Conservation (phyloP, 2,797 vertebrate genomes). For the Urocyon cinereoargenteus region DNA sequence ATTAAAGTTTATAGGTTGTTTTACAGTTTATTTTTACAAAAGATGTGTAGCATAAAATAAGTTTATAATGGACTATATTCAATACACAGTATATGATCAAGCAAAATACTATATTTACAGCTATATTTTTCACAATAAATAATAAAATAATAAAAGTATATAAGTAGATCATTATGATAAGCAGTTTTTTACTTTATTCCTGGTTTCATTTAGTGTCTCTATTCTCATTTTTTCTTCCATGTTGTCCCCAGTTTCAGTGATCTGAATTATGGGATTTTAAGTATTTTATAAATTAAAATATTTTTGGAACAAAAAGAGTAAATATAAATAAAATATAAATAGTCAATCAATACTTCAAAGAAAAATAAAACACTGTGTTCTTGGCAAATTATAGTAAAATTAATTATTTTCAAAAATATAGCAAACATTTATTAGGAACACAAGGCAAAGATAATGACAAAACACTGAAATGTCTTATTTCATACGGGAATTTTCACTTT, state of each 20-base stretch:
- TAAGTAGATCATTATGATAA: neutral
- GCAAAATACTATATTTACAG: neutral
- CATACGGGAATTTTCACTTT: neutral
- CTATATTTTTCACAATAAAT: constrained; percentile 11
- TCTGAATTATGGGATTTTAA: neutral
- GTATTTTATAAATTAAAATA: neutral
- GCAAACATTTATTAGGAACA: neutral
- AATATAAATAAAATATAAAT: constrained; percentile 25
- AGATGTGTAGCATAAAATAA: neutral
- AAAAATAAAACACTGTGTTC: constrained; percentile 18
- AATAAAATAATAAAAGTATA: neutral
- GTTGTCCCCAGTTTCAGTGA: neutral
- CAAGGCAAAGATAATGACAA: neutral
- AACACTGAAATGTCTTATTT: neutral
- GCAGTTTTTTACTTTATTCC: neutral
- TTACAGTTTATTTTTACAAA: constrained; percentile 15
- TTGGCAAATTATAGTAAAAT: neutral
- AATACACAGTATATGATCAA: neutral
- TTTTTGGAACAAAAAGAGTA: neutral
- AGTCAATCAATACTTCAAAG: neutral
- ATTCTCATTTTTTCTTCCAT: neutral
- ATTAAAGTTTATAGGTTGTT: neutral
- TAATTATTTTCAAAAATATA: neutral
- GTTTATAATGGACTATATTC: neutral
- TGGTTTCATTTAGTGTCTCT: constrained; percentile 22